Percentiles rank a stretch among this genome's conserved stretches.
Conservation (phyloP, 2,888 invertebrate species). For the Rotaria magnacalcarata region DNA sequence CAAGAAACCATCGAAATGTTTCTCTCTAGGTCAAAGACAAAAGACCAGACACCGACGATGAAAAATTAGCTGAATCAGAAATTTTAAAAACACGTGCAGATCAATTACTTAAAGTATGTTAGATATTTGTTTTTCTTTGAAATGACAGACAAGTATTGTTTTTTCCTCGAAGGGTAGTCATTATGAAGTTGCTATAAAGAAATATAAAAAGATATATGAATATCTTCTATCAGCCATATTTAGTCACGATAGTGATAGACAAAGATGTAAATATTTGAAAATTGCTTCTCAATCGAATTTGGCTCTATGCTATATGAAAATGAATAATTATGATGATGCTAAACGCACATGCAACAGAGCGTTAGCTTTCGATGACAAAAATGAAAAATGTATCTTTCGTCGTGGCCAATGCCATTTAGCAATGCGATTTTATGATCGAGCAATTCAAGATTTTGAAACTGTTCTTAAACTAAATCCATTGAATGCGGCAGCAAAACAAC, state of each 20-base stretch:
- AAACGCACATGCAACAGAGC: constrained; percentile 73
- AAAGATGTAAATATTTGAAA: constrained; percentile 64
- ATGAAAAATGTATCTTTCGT: constrained; percentile 83
- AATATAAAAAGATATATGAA: constrained; percentile 64
- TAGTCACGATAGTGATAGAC: constrained; percentile 55
- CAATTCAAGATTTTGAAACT: constrained; percentile 72
- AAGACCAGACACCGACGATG: constrained; percentile 75
- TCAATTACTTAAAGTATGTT: constrained; percentile 71
- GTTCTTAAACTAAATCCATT: constrained; percentile 74
- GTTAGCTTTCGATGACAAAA: constrained; percentile 70
- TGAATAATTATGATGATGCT: constrained; percentile 69
- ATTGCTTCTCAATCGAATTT: constrained; percentile 75
- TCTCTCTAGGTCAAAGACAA: constrained; percentile 67
- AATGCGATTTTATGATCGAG: constrained; percentile 73
- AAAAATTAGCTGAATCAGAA: constrained; percentile 76
- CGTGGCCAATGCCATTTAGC: constrained; percentile 74
- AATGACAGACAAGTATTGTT: neutral
- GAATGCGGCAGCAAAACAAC: constrained; percentile 78
- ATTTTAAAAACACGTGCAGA: constrained; percentile 87
- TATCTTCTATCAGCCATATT: too few species aligned
- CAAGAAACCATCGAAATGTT: neutral
- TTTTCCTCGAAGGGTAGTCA: constrained; percentile 64
- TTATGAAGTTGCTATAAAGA: constrained; percentile 72
- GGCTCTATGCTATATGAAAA: constrained; percentile 74
- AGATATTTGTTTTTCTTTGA: neutral